Evolutionary conservation across 1,140 invertebrate species (phyloP), one percentile per base, ranked within the genome.

Genomic region (Anastrepha ludens): DNA sequence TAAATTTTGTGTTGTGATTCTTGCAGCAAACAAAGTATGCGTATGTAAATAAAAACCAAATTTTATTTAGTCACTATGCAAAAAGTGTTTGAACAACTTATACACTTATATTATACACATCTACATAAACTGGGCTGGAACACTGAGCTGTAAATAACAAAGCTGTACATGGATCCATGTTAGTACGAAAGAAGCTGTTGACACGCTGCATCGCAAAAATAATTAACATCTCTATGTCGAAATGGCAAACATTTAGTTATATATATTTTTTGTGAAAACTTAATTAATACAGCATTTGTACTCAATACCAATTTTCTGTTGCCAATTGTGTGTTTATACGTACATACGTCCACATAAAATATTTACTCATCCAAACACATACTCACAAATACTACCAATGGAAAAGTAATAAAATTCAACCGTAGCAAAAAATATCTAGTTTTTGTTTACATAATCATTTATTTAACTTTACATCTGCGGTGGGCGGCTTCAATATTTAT

Each of bases 401-500:
- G 3, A 47, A 74, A 39, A 62, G 67, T 41, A 74, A 74, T 47
- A 74, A 74, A 55, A 44, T 41, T 74, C 41, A 47, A 17, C 67
- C 3, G 67, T 8, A 15, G 15, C 39, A 74, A 67, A 67, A 11
- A 67, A 67, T 13, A 67, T 8, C 29, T 41, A 0, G 9, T 29
- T 67, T 67, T 67, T 74, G 44, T 74, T 17, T 74, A 74, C 6
- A 47, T 74, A 74, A 74, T 44, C 41, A 74, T 44, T 74, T 74
- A 13, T 44, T 17, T 74, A 47, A 74, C n/a, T 74, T 74, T 44
- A 47, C 5, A 44, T 6, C 67, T 44, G 41, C 41, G 15, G 67
- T 74, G 67, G 41, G 67, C 39, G 13, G 67, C 41, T 13, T 67
- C 13, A 39, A 74, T 74, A 39, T 74, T 74, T 74, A 74, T 41